Base-by-base conservation (phyloP, 2,113 vertebrate species). In the Emydura subglobosa region DNA sequence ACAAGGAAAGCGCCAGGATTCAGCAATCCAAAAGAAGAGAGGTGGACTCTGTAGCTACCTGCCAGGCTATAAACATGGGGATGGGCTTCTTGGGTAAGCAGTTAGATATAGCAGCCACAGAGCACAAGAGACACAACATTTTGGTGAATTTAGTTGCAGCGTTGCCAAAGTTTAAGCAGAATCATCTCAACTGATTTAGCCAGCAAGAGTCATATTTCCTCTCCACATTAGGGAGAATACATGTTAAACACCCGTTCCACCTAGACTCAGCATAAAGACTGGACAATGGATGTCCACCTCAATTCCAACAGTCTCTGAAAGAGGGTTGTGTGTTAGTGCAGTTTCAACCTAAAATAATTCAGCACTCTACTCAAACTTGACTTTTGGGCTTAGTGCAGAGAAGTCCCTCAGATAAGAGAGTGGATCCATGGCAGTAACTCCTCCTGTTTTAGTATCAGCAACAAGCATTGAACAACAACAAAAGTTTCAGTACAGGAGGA, bases 391-490 rank as follows among this genome's bases (percentile, higher is more conserved):
- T 17, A 25, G 13, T 34, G 0, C 1, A 13, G 12, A 2, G 39
- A 4, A 1, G 1, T 0, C 8, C 5, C 3, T 0, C 4, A 31
- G n/a, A 5, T 0, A 47, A 44, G 2, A 17, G 7, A 82, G 21
- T 21, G 6, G 25, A n/a, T 39, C 51, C 86, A 29, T 47, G 5
- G 29, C 1, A 50, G 19, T 39, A 68, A 68, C 34, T n/a, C 76
- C 55, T 29, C 86, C 5, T 78, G 65, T 59, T 19, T 21, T 88
- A 5, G 53, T 61, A 4, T 31, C 22, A 10, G 2, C 89, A 1
- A 0, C 0, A 2, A 1, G 19, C 9, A 5, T 4, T 2, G 19
- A 51, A 19, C 25, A 34, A 25, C 0, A 24, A 0, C 12, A 1
- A 25, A 25, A 1, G 65, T 21, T 1, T n/a, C 3, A 47, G 44